Evolutionary conservation across 2,113 vertebrate genomes (phyloP).

Genomic region (Tragelaphus buxtoni): DNA sequence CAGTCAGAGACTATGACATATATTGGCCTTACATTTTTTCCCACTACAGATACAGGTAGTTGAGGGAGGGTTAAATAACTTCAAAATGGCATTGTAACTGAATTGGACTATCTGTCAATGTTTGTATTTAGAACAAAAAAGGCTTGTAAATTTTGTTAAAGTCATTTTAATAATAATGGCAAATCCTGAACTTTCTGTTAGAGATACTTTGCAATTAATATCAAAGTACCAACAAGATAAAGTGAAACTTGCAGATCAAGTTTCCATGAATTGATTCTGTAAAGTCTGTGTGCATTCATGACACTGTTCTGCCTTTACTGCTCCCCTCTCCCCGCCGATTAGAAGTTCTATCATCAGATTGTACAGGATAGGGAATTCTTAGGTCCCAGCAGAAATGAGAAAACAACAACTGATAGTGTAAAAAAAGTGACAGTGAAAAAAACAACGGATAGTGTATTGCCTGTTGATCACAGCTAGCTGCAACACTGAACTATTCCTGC

Average conservation of each 20-base stretch:
- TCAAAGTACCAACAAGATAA: background rate
- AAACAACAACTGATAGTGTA: background rate
- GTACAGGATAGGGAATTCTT: background rate
- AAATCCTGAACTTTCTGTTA: constrained; percentile 18
- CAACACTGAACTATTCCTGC: constrained; percentile 5
- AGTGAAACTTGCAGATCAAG: background rate
- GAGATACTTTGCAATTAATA: background rate
- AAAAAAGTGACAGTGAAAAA: background rate
- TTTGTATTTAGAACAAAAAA: background rate
- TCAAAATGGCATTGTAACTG: constrained; percentile 20
- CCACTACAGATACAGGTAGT: background rate
- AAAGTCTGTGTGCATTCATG: background rate
- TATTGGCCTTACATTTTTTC: background rate
- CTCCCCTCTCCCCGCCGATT: rapidly evolving
- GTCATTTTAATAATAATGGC: background rate
- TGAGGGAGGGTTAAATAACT: background rate
- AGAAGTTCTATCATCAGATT: background rate
- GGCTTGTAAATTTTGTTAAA: background rate
- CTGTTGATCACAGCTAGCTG: background rate
- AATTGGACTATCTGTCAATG: background rate
- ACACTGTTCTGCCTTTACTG: background rate
- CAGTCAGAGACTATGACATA: background rate
- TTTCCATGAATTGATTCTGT: background rate
- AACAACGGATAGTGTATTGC: background rate
- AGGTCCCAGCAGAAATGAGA: background rate